Percentiles rank a stretch among this genome's conserved stretches.
Evolutionary conservation across 2,113 vertebrate genomes (phyloP).

Genomic region (Datnioides undecimradiatus): DNA sequence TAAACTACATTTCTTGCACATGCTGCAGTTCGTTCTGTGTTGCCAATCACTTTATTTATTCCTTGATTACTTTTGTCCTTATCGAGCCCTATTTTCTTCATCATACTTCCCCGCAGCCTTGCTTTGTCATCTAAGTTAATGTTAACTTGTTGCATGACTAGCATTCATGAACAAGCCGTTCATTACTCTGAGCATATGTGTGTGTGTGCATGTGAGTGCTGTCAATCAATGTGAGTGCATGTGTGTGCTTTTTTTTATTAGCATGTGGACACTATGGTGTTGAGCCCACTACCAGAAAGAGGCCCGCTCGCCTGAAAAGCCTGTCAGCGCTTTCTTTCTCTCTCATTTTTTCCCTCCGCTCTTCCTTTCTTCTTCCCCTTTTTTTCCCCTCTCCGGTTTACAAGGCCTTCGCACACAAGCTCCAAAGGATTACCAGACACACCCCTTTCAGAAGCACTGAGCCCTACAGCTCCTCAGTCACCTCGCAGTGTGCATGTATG

Average conservation of each 20-base stretch:
- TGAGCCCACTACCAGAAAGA: constrained; percentile 42
- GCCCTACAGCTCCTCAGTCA: constrained; percentile 60
- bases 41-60: background rate
- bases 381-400: constrained; percentile 40
- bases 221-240: constrained; percentile 46
- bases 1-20: background rate
- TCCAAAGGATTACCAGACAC: constrained; percentile 72
- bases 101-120: background rate
- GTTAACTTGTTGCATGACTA: constrained; percentile 22
- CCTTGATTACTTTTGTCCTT: background rate
- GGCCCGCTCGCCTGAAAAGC: constrained; percentile 54
- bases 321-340: constrained; percentile 59
- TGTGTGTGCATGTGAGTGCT: constrained; percentile 18
- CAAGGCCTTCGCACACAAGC: constrained; percentile 69
- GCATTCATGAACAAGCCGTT: constrained; percentile 34
- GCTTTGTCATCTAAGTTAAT: background rate
- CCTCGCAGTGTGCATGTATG: constrained; percentile 36
- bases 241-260: constrained; percentile 54
- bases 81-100: background rate
- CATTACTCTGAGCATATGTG: constrained; percentile 31
- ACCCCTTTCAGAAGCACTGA: constrained; percentile 67
- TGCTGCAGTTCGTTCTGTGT: background rate
- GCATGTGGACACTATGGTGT: constrained; percentile 36
- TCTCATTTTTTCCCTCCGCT: constrained; percentile 14
- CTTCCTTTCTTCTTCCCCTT: constrained; percentile 20